Percentiles rank a stretch among this genome's conserved stretches.
phyloP scores from a whole-genome alignment of 2,797 vertebrate species.

The Sarcophilus harrisii region DNA sequence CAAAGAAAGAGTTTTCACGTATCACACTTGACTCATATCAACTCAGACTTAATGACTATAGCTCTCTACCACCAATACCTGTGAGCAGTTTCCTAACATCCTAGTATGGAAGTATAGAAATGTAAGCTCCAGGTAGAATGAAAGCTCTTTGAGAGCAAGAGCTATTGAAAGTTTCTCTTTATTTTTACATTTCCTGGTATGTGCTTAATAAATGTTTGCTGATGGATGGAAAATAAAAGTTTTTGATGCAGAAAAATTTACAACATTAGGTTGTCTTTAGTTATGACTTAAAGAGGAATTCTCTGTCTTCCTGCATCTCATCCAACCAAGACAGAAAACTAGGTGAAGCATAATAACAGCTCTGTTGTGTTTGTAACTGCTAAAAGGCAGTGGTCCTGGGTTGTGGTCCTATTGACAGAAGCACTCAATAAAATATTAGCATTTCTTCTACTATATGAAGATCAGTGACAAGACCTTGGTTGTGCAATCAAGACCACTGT shows the following conservation, averaged over 20 bases:
- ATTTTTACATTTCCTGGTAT: not conserved
- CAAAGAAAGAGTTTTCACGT: not conserved
- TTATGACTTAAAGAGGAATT: constrained; percentile 30
- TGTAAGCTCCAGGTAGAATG: not conserved
- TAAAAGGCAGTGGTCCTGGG: constrained; percentile 24
- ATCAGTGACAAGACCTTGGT: constrained; percentile 42
- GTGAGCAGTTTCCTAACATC: constrained; percentile 1
- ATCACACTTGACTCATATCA: constrained; percentile 14
- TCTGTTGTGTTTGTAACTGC: constrained; percentile 17
- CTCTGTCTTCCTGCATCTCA: constrained; percentile 1
- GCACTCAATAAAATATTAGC: constrained; percentile 9
- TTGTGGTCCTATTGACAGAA: not conserved
- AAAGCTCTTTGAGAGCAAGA: not conserved
- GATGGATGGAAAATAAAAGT: not conserved
- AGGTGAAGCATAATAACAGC: not conserved
- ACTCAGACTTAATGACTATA: not conserved
- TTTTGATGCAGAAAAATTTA: constrained; percentile 45
- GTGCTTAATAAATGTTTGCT: not conserved
- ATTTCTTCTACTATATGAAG: not conserved
- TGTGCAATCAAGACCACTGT: not conserved
- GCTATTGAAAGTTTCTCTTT: not conserved
- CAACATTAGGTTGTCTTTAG: constrained; percentile 34
- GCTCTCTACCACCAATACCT: constrained; percentile 16
- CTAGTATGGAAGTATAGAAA: constrained; percentile 37
- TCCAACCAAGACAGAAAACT: constrained; percentile 8